Evolutionary conservation across 2,888 invertebrate species (phyloP).

Genomic region (Torymus auratus): DNA sequence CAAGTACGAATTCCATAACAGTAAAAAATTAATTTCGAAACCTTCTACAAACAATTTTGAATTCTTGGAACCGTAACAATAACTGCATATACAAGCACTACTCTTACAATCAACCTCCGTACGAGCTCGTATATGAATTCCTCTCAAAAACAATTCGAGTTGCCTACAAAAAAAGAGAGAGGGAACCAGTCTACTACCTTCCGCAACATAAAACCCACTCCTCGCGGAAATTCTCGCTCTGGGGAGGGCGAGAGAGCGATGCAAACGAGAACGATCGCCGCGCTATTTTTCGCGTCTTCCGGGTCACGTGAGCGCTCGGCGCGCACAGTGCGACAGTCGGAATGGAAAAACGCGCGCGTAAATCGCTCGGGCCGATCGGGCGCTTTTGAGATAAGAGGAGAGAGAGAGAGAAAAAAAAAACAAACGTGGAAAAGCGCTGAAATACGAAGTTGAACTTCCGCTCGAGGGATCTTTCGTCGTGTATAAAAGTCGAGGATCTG

Average conservation of each 20-base stretch:
- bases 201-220: no score
- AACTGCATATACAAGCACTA: no score
- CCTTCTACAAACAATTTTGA: no score
- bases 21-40: no score
- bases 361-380: conserved; percentile 34
- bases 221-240: background rate
- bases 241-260: background rate
- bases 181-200: no score
- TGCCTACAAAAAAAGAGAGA: no score
- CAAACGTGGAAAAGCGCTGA: background rate
- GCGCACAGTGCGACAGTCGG: background rate
- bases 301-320: background rate
- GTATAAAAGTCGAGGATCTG: background rate
- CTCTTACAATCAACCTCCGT: no score
- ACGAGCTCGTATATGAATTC: no score
- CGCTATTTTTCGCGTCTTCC: conserved; percentile 15
- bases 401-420: conserved; percentile 9
- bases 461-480: background rate
- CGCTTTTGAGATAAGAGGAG: background rate
- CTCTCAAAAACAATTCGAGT: no score
- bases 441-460: background rate
- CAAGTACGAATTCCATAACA: no score
- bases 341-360: conserved; percentile 37
- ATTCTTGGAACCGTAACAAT: no score
- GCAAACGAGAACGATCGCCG: background rate